Base-by-base conservation (phyloP, 2,113 vertebrate species). In the Ochotona curzoniae region DNA sequence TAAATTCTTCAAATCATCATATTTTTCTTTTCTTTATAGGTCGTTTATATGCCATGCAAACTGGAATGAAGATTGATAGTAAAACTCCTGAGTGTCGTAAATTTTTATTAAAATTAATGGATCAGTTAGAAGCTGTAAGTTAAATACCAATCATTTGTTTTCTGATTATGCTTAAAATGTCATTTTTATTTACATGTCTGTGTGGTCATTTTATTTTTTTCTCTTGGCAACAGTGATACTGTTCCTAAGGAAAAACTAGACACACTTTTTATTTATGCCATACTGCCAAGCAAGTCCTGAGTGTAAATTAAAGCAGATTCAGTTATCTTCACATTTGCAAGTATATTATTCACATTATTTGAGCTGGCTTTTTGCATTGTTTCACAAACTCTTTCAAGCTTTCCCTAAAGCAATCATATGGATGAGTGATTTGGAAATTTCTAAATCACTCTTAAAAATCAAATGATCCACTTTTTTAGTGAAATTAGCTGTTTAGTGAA, bases 1-100 rank as follows among this genome's bases (percentile, higher is more conserved):
- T 30, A 64, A 90, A 67, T 76, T 91, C 30, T 75, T 88, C 4
- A 87, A 25, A 76, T 87, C 64, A 26, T 76, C 51, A 73, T 94
- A 38, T 84, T 96, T 94, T 97, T 60, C 88, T 73, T 75, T 73
- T 28, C 74, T 97, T 95, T 96, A 28, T 98, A 99, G 99, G 99
- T 97, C 99, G 99, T 79, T 99, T 99, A 69, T 99, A 99, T 90
- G 98, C 99, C 7, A 99, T 99, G 99, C 99, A 99, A 97, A 99
- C 98, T 0, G 99, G 99, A 76, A 99, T 99, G 99, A 99, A 99
- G 97, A 98, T 99, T 98, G 99, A 99, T 96, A 99, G 99, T 97
- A 99, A 99, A 98, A 99, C 98, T 2, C 99, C 99, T 30, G 99
- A 99, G 89, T 99, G 99, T 96, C 98, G 99, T 66, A 99, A 99